These are phyloP conservation scores for Cantharis rufa DNA, from an alignment of 2,888 invertebrate species.

Conservation along the genomic window DNA sequence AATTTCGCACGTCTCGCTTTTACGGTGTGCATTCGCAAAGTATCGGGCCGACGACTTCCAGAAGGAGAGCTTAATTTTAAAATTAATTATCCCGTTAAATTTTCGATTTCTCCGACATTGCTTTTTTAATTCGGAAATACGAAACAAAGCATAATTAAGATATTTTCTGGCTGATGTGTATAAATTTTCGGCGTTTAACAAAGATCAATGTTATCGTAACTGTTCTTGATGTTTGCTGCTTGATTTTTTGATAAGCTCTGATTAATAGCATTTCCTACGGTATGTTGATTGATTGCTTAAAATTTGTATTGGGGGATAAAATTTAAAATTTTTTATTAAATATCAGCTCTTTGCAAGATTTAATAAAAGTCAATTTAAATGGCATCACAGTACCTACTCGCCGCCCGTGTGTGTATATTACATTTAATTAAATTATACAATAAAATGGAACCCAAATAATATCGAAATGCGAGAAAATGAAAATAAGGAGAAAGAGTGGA, in stretches of 20 bases:
- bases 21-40: neutral
- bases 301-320: neutral
- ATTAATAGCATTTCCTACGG: conserved; percentile 1
- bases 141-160: neutral
- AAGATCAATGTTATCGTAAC: neutral
- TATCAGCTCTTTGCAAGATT: neutral
- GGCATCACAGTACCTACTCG: too few relatives aligned
- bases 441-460: neutral
- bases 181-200: neutral
- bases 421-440: neutral
- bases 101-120: neutral
- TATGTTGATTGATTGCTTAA: neutral
- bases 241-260: conserved; percentile 4
- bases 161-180: neutral
- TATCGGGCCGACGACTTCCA: neutral
- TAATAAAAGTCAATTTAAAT: neutral
- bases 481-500: neutral
- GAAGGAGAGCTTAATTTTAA: neutral
- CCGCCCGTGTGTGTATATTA: neutral
- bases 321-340: neutral
- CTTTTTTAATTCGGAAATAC: neutral
- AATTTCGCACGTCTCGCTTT: neutral
- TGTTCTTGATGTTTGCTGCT: conserved; percentile 3
- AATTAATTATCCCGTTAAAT: neutral
- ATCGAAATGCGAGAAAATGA: neutral